phyloP scores from a whole-genome alignment of 2,113 vertebrate species.

The Onychostoma macrolepis region DNA sequence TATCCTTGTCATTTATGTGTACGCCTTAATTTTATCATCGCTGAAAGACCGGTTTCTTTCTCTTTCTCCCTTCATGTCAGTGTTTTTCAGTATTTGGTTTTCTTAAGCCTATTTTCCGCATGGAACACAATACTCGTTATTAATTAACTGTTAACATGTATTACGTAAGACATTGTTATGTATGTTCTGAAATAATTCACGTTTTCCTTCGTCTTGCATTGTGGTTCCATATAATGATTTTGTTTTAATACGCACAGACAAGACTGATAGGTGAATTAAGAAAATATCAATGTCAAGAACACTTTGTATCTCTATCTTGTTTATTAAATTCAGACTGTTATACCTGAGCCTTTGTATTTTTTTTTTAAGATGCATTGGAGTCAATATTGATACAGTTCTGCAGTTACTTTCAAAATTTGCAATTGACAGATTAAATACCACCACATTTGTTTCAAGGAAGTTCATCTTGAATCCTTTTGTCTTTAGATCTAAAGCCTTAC shows the following conservation, averaged over 20 bases:
- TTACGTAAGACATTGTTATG: conserved; percentile 85
- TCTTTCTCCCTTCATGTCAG: conserved; percentile 73
- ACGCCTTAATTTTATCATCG: conserved; percentile 90
- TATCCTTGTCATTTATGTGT: conserved; percentile 84
- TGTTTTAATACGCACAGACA: conserved; percentile 77
- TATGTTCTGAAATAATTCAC: conserved; percentile 84
- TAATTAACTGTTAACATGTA: conserved; percentile 85
- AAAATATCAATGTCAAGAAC: conserved; percentile 77
- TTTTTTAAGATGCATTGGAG: background rate
- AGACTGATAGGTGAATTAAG: conserved; percentile 75
- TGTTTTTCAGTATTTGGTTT: conserved; percentile 88
- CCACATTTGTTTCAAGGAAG: too few relatives aligned
- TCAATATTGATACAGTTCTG: too few relatives aligned
- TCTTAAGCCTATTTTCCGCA: conserved; percentile 85
- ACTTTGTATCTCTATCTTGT: conserved; percentile 83
- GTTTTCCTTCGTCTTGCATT: conserved; percentile 78
- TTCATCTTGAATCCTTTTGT: background rate
- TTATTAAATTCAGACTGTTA: conserved; percentile 82
- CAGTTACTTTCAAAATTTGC: too few relatives aligned
- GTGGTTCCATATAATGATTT: conserved; percentile 80
- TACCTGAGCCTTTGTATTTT: conserved; percentile 56
- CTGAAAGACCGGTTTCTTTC: conserved; percentile 68
- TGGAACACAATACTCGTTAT: conserved; percentile 92
- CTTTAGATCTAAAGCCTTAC: background rate
- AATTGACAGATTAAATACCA: too few relatives aligned